A percentile compares a stretch with the other conserved stretches of the same genome.
These are phyloP conservation scores for Cydia fagiglandana DNA, from an alignment of 1,140 invertebrate genomes.

Conservation along the genomic window DNA sequence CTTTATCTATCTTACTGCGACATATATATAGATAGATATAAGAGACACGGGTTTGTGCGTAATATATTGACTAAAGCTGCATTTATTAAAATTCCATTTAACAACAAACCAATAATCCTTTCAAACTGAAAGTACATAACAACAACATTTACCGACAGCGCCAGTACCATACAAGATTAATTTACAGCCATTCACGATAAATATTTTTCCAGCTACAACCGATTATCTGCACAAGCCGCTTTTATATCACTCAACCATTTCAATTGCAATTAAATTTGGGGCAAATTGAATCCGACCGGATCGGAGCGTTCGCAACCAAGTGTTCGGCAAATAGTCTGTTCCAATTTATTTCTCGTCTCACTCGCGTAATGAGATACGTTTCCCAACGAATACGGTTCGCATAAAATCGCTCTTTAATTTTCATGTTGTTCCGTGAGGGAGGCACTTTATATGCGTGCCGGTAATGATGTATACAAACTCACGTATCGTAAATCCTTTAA, in stretches of 20 bases:
- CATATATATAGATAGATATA: no score
- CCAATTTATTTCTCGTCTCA: conserved; percentile 70
- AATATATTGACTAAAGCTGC: no score
- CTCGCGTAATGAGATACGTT: conserved; percentile 69
- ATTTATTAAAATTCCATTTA: neutral
- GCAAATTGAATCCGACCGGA: conserved; percentile 69
- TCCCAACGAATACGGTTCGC: conserved; percentile 56
- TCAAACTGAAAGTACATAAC: conserved; percentile 9
- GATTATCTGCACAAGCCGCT: conserved; percentile 58
- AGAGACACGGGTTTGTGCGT: no score
- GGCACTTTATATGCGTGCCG: conserved; percentile 44
- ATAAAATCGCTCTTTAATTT: conserved; percentile 67
- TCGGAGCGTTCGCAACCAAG: conserved; percentile 60
- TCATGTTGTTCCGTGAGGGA: conserved; percentile 52
- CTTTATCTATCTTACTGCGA: no score
- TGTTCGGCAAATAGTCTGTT: conserved; percentile 74
- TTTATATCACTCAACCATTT: conserved; percentile 62
- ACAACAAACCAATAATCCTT: neutral
- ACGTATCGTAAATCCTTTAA: conserved; percentile 23
- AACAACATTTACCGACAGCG: conserved; percentile 14
- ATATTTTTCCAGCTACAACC: conserved; percentile 37
- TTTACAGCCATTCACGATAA: conserved; percentile 34
- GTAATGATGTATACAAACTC: conserved; percentile 20
- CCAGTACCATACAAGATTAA: conserved; percentile 34
- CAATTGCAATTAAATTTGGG: conserved; percentile 75